Evolutionary conservation across 1,140 invertebrate genomes (phyloP).

Genomic region (Maconellicoccus hirsutus): DNA sequence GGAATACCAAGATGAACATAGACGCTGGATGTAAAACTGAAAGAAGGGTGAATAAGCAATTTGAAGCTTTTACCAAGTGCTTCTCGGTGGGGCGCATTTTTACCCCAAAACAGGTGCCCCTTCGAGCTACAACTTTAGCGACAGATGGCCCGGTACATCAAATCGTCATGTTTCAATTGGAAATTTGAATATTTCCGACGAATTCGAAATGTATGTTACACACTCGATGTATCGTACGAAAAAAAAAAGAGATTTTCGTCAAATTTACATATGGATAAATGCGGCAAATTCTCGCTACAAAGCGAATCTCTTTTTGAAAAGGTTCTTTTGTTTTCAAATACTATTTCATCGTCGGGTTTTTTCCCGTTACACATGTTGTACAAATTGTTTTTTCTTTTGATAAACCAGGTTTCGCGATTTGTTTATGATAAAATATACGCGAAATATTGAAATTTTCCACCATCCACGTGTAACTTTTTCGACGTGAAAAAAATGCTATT

Average conservation of each 20-base stretch:
- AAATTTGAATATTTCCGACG: conserved; percentile 16
- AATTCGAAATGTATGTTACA: conserved; percentile 14
- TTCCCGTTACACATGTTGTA: no score
- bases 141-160: conserved; percentile 16
- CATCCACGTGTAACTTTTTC: no score
- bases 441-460: no score
- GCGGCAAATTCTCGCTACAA: not conserved
- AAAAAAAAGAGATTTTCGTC: conserved; percentile 14
- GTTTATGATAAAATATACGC: no score
- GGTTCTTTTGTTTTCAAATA: not conserved
- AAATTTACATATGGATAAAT: conserved; percentile 11
- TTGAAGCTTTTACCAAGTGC: conserved; percentile 15
- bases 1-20: not conserved
- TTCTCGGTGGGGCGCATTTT: conserved; percentile 14
- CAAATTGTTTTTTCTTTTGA: not conserved
- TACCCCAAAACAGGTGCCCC: conserved; percentile 21
- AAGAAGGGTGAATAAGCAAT: conserved; percentile 20
- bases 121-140: conserved; percentile 7
- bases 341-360: not conserved
- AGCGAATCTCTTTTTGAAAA: not conserved
- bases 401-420: not conserved
- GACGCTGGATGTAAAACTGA: not conserved
- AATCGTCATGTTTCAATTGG: conserved; percentile 21
- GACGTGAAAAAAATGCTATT: no score
- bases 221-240: not conserved